Evolutionary conservation across 1,140 invertebrate species (phyloP).

Genomic region (Propsilocerus akamusi): DNA sequence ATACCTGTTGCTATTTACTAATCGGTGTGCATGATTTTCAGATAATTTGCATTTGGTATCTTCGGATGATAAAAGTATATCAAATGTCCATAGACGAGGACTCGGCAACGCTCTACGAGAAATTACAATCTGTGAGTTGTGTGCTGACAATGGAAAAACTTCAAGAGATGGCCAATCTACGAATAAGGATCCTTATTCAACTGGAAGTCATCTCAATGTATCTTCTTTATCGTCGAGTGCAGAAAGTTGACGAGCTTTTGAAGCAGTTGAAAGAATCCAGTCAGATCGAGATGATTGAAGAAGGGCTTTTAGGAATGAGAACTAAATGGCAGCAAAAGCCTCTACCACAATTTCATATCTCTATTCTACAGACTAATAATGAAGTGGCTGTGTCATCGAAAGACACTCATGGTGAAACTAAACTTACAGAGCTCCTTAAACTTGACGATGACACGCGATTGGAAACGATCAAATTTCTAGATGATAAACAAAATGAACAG

Average conservation of each 20-base stretch:
- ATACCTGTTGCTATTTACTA: background rate
- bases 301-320: slow-evolving; percentile 64
- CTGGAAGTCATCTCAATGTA: slow-evolving; percentile 58
- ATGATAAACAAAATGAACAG: slow-evolving; percentile 30
- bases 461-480: slow-evolving; percentile 52
- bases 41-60: slow-evolving; percentile 42
- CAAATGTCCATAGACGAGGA: slow-evolving; percentile 55
- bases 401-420: slow-evolving; percentile 24
- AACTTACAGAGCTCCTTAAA: slow-evolving; percentile 39
- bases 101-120: slow-evolving; percentile 39
- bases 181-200: slow-evolving; percentile 42
- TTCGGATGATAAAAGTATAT: slow-evolving; percentile 49
- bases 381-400: slow-evolving; percentile 23
- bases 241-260: slow-evolving; percentile 45
- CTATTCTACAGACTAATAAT: slow-evolving; percentile 29
- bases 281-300: slow-evolving; percentile 38
- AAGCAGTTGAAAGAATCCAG: slow-evolving; percentile 35
- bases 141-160: slow-evolving; percentile 27
- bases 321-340: slow-evolving; percentile 72
- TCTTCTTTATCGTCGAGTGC: slow-evolving; percentile 50
- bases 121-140: slow-evolving; percentile 35
- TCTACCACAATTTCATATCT: slow-evolving; percentile 61
- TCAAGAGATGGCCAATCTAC: slow-evolving; percentile 20
- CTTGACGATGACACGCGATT: slow-evolving; percentile 73
- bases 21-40: slow-evolving; percentile 5